Conservation (phyloP, 2,113 vertebrate genomes). For the Planiliza haematocheilus region DNA sequence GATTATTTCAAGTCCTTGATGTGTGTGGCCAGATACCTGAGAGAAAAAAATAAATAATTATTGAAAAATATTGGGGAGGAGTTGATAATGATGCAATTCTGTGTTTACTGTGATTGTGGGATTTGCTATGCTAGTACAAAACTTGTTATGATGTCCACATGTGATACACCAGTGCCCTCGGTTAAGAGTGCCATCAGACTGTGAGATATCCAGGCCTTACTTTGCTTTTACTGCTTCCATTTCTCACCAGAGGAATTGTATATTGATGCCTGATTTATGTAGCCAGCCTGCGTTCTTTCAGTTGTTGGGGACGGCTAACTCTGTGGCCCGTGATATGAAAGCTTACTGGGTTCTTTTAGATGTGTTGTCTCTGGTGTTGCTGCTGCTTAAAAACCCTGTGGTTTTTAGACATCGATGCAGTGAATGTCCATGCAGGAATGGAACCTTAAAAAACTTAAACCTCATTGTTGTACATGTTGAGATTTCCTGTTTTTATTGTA, state of each 20-base stretch:
- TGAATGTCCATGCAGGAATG: constrained; percentile 42
- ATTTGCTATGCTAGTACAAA: constrained; percentile 12
- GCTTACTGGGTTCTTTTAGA: constrained; percentile 1
- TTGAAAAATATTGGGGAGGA: neutral
- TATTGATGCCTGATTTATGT: constrained; percentile 47
- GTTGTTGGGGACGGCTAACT: constrained; percentile 19
- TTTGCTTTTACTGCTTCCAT: constrained; percentile 34
- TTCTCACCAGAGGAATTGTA: constrained; percentile 21
- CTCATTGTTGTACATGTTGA: constrained; percentile 18
- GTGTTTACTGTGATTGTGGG: neutral
- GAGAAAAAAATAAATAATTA: neutral
- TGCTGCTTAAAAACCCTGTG: constrained; percentile 41
- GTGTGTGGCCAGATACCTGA: neutral
- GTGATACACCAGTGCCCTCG: constrained; percentile 17
- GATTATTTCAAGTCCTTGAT: neutral
- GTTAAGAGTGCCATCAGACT: constrained; percentile 46
- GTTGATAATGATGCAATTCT: neutral
- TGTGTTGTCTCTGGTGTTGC: constrained; percentile 23
- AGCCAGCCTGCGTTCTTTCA: constrained; percentile 23
- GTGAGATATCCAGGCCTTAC: constrained; percentile 28
- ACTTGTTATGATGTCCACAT: constrained; percentile 3
- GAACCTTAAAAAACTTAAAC: constrained; percentile 1
- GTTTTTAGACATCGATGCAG: constrained; percentile 35
- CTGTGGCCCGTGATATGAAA: constrained; percentile 7
- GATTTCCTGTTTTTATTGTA: constrained; percentile 33